These are phyloP conservation scores for Brachionus koreanus DNA, from an alignment of 1,140 invertebrate genomes.

Conservation along the genomic window DNA sequence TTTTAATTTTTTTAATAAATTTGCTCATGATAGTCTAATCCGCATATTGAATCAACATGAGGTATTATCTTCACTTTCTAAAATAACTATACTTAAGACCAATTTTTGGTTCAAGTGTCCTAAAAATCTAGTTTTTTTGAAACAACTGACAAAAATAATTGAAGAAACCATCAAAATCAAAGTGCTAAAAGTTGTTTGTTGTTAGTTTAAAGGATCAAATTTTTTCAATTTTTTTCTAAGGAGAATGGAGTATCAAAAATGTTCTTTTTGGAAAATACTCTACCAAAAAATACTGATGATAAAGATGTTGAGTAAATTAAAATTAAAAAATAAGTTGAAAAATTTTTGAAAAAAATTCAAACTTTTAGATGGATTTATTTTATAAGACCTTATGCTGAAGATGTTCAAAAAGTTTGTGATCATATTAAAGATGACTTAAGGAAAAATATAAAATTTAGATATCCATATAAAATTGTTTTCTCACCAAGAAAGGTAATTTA, in stretches of 20 bases:
- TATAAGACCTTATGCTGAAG: background rate
- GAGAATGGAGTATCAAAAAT: slow-evolving; percentile 28
- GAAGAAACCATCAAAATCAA: slow-evolving; percentile 28
- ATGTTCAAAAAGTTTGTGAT: slow-evolving; percentile 20
- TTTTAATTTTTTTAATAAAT: slow-evolving; percentile 10
- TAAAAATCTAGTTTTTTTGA: slow-evolving; percentile 34
- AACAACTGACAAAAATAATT: slow-evolving; percentile 14
- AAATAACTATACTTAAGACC: background rate
- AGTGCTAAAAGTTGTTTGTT: background rate
- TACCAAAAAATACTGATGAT: slow-evolving; percentile 5
- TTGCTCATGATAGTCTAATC: background rate
- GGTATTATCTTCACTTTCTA: background rate
- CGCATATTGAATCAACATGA: background rate
- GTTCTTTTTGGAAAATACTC: slow-evolving; percentile 8
- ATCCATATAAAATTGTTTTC: slow-evolving; percentile 43
- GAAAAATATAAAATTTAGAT: background rate
- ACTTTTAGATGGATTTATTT: slow-evolving; percentile 34
- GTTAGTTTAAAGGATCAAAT: too few relatives aligned
- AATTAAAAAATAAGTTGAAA: background rate
- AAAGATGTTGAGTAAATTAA: slow-evolving; percentile 25
- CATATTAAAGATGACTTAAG: slow-evolving; percentile 36
- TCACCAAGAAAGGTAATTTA: slow-evolving; percentile 14
- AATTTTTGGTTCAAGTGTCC: background rate
- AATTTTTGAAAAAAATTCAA: background rate
- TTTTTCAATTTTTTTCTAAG: too few relatives aligned